A percentile compares a stretch with the other conserved stretches of the same genome.
Evolutionary conservation across 2,797 vertebrate genomes (phyloP).

Genomic region (Falco biarmicus): DNA sequence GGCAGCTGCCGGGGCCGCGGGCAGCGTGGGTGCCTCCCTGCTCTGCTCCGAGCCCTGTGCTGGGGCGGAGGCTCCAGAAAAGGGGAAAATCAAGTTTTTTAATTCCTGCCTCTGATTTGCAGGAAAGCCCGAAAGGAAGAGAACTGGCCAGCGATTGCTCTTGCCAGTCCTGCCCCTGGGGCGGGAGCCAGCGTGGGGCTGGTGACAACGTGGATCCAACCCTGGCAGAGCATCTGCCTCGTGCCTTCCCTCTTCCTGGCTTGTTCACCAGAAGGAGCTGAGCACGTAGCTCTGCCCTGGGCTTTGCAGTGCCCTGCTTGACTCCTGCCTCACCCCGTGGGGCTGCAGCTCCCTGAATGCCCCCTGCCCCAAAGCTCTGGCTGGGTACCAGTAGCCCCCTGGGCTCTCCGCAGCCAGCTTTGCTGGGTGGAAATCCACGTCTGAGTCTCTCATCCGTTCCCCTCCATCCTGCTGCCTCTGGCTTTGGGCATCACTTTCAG

Average conservation of each 20-base stretch:
- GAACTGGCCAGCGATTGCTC: background rate
- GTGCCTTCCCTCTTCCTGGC: background rate
- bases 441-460: rapidly evolving
- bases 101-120: background rate
- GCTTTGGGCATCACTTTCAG: background rate
- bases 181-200: background rate
- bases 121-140: background rate
- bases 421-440: background rate
- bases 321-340: background rate
- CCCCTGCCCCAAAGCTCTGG: background rate
- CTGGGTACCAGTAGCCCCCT: background rate
- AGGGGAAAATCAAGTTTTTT: constrained; percentile 31
- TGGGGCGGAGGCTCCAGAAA: background rate
- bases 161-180: background rate
- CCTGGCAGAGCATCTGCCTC: background rate
- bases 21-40: background rate
- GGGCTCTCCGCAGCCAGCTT: background rate
- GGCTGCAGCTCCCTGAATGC: background rate
- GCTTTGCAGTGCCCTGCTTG: background rate
- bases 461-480: background rate
- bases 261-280: background rate
- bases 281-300: background rate
- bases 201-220: rapidly evolving
- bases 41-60: rapidly evolving
- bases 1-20: background rate